Conservation (phyloP, 2,113 vertebrate genomes). For the Noctilio leporinus region DNA sequence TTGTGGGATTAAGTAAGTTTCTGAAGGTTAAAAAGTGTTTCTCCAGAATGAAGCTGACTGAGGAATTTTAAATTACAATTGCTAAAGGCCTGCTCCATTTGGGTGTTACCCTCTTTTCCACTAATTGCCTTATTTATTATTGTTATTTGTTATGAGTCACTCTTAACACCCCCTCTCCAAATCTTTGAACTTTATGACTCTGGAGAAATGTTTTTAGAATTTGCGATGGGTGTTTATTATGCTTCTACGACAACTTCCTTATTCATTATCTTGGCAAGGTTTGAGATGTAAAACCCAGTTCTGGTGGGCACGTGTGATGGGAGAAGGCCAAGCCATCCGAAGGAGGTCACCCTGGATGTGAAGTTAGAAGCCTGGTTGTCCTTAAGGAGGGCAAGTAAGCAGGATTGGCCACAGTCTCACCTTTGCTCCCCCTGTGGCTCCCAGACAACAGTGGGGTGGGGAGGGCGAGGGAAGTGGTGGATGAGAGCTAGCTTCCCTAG, state of each 20-base stretch:
- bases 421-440: rapidly evolving
- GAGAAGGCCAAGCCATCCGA: neutral
- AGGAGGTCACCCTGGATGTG: neutral
- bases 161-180: slow-evolving; percentile 23
- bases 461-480: neutral
- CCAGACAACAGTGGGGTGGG: neutral
- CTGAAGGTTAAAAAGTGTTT: slow-evolving; percentile 6
- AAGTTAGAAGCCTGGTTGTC: neutral
- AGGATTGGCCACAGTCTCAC: neutral
- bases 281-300: neutral
- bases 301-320: neutral
- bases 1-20: neutral
- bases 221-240: neutral
- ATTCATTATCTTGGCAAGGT: neutral
- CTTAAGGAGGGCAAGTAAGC: neutral
- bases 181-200: neutral
- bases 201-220: neutral
- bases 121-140: slow-evolving; percentile 22
- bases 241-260: neutral
- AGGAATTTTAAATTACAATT: slow-evolving; percentile 18
- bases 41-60: neutral
- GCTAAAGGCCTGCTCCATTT: rapidly evolving
- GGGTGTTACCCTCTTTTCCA: slow-evolving; percentile 5
- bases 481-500: neutral
- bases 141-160: neutral